Evolutionary conservation across 2,797 vertebrate species (phyloP), one percentile per base, ranked within the genome.

Genomic region (Astyanax mexicanus): DNA sequence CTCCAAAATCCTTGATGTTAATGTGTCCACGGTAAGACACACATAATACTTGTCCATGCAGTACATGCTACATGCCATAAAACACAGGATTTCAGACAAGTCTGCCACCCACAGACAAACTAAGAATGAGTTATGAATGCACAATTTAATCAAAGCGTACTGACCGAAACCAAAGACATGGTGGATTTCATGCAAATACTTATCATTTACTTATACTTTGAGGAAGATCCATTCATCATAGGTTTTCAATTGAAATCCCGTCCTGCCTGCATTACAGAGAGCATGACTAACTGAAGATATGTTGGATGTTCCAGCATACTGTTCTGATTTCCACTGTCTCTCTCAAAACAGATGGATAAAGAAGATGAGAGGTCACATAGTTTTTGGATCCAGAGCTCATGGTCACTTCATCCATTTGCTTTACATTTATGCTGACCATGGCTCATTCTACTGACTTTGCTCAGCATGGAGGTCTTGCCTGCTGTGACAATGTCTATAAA

Each of bases 401-500:
- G 37, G 38, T 47, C 21, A 66, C 8, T 45, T 66, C 29, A 45
- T 27, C 3, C 13, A 5, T 19, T 52, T 62, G 17, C 23, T 23
- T 44, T 52, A 25, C 38, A 69, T 62, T 23, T 70, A 54, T 35
- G 62, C 38, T 82, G 75, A 84, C 72, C 60, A 80, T 62, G 68
- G 70, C 77, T 88, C 68, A 57, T 73, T 74, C 82, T 83, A 81
- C 76, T 79, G 80, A 78, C 72, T 82, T 17, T 15, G 58, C 8
- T 80, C 84, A 84, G 78, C 86, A 69, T 60, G 83, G 87, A 88
- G 86, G 86, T 88, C 23, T 65, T 86, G 85, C 86, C 84, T 92
- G 88, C 87, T 85, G 79, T 82, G 84, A 88, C 81, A 86, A 83
- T 80, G 79, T 83, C 71, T 29, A 83, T 83, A 84, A 92, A 89